phyloP scores from a whole-genome alignment of 2,113 vertebrate species.

The Pterocles orientalis region DNA sequence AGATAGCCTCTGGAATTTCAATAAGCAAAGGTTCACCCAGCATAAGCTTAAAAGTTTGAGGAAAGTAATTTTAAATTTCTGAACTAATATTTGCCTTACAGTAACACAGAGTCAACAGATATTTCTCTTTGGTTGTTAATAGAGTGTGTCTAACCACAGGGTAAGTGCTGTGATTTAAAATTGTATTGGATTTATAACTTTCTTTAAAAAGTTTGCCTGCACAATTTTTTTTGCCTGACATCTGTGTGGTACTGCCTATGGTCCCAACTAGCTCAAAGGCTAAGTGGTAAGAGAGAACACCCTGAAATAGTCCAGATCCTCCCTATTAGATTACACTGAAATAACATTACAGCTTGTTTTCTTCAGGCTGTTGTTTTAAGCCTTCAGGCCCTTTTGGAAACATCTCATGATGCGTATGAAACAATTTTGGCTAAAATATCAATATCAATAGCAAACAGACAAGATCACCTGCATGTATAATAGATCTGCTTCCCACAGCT shows the following conservation, averaged over 20 bases:
- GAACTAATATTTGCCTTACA: not conserved
- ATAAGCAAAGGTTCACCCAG: not conserved
- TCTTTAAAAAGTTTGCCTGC: not conserved
- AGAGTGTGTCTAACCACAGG: not conserved
- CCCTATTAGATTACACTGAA: not conserved
- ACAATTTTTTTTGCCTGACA: not conserved
- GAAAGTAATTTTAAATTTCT: not conserved
- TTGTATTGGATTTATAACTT: not conserved
- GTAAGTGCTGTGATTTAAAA: not conserved
- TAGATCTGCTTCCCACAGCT: not conserved
- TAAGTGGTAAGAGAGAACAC: not conserved
- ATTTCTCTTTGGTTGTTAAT: not conserved
- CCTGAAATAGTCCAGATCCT: not conserved
- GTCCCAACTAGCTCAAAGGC: not conserved
- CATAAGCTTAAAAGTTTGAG: not conserved
- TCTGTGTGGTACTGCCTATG: not conserved
- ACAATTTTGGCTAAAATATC: not conserved
- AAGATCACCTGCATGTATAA: not conserved
- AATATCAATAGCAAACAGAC: not conserved
- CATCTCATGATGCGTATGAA: not conserved
- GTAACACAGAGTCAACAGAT: not conserved
- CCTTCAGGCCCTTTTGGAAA: not conserved
- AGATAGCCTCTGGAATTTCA: not conserved
- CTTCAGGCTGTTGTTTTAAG: not conserved
- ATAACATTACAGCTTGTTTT: not conserved